These are phyloP conservation scores for Cerastis rubricosa DNA, from an alignment of 2,888 invertebrate species.

Conservation along the genomic window DNA sequence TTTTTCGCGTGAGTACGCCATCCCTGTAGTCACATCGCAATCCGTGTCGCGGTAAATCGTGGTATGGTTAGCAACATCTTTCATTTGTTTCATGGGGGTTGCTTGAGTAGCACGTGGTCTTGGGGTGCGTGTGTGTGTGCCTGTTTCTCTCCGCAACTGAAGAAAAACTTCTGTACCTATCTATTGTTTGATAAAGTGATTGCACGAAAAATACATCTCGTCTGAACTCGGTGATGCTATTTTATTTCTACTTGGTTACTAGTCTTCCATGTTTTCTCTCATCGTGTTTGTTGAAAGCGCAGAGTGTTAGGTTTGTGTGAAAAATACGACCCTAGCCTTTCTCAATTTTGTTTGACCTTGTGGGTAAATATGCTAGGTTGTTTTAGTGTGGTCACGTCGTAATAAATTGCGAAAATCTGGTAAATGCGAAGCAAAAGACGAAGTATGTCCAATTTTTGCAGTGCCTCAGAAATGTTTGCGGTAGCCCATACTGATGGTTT, in stretches of 20 bases:
- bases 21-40: neutral
- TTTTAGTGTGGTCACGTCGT: slow-evolving; percentile 8
- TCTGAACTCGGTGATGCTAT: slow-evolving; percentile 14
- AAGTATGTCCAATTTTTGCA: too few relatives aligned
- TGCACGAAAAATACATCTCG: slow-evolving; percentile 35
- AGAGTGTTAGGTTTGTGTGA: slow-evolving; percentile 20
- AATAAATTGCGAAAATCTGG: neutral
- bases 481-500: too few relatives aligned
- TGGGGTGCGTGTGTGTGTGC: too few relatives aligned
- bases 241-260: slow-evolving; percentile 48
- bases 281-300: neutral
- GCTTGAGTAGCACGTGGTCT: neutral
- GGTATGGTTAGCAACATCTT: neutral
- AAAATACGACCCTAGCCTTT: slow-evolving; percentile 5
- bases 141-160: neutral
- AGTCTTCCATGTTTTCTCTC: slow-evolving; percentile 1
- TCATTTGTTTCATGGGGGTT: neutral
- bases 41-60: neutral
- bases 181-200: slow-evolving; percentile 16
- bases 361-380: neutral
- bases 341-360: slow-evolving; percentile 14
- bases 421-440: neutral
- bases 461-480: too few relatives aligned
- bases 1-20: neutral
- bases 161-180: neutral